Evolutionary conservation across 2,113 vertebrate species (phyloP).

Genomic region (Phrynosoma platyrhinos): DNA sequence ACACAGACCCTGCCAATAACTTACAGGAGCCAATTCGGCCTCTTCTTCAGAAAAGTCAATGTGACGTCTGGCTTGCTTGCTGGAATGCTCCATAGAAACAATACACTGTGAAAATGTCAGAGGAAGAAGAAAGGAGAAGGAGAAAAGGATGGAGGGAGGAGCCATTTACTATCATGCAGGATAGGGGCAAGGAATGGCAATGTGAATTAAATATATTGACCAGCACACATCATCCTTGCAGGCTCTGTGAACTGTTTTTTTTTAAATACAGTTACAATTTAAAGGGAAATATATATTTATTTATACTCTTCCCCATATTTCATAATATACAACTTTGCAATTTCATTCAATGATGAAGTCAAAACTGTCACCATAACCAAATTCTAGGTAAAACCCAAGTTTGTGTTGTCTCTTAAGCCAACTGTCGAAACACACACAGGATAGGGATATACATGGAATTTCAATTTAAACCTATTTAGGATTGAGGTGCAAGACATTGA

Average conservation of each 20-base stretch:
- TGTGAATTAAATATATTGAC: constrained; percentile 20
- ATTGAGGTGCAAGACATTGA: not conserved
- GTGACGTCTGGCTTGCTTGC: constrained; percentile 80
- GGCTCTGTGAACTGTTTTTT: not conserved
- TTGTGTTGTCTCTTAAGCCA: not conserved
- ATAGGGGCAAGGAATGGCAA: constrained; percentile 44
- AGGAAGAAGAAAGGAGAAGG: constrained; percentile 39
- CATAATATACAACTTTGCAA: not conserved
- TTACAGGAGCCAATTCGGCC: constrained; percentile 85
- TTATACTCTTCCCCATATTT: not conserved
- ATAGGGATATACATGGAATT: not conserved
- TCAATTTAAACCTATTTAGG: not conserved
- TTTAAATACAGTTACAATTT: not conserved
- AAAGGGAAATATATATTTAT: not conserved
- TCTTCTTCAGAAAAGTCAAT: constrained; percentile 83
- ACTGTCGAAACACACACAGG: not conserved
- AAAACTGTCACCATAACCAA: not conserved
- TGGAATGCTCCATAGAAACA: constrained; percentile 78
- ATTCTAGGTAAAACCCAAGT: not conserved
- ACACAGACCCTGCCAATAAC: constrained; percentile 60
- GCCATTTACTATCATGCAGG: constrained; percentile 60
- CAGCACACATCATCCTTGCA: not conserved
- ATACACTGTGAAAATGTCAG: constrained; percentile 83
- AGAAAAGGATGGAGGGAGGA: constrained; percentile 55
- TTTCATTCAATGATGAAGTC: not conserved